Evolutionary conservation across 1,140 invertebrate genomes (phyloP).

Genomic region (Cydia splendana): DNA sequence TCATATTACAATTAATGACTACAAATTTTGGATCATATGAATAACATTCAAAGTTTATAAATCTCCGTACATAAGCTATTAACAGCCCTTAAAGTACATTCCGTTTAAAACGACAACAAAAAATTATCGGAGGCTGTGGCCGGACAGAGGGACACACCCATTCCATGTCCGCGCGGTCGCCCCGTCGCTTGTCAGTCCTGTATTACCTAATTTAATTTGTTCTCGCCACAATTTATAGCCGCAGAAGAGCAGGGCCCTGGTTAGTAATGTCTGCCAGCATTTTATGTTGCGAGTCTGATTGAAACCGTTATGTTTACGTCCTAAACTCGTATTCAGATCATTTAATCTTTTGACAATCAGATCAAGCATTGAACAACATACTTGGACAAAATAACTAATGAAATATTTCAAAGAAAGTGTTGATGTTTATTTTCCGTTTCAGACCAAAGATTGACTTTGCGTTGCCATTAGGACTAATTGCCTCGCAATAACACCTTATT

Average conservation of each 20-base stretch:
- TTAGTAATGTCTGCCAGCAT: slow-evolving; percentile 48
- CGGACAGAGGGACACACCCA: slow-evolving; percentile 60
- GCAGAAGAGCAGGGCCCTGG: slow-evolving; percentile 63
- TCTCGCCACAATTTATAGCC: slow-evolving; percentile 73
- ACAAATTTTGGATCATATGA: not conserved
- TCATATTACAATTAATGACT: not conserved
- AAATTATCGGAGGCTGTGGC: slow-evolving; percentile 46
- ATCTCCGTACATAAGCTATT: slow-evolving; percentile 25
- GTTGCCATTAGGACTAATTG: too few species aligned
- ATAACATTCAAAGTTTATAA: not conserved
- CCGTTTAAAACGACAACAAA: slow-evolving; percentile 46
- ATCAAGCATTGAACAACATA: not conserved
- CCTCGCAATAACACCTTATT: too few species aligned
- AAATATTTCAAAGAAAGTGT: too few species aligned
- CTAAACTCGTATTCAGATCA: not conserved
- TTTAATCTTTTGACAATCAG: not conserved
- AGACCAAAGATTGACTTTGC: too few species aligned
- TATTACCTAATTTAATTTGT: slow-evolving; percentile 79
- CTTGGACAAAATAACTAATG: too few species aligned
- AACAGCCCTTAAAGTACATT: slow-evolving; percentile 22
- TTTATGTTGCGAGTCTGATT: slow-evolving; percentile 39
- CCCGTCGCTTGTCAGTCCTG: slow-evolving; percentile 61
- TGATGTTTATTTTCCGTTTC: too few species aligned
- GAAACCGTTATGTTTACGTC: slow-evolving; percentile 30
- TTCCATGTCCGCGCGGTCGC: slow-evolving; percentile 67